Evolutionary conservation across 2,888 invertebrate species (phyloP), one percentile per base, ranked within the genome.

Genomic region (Pheosia tremula): DNA sequence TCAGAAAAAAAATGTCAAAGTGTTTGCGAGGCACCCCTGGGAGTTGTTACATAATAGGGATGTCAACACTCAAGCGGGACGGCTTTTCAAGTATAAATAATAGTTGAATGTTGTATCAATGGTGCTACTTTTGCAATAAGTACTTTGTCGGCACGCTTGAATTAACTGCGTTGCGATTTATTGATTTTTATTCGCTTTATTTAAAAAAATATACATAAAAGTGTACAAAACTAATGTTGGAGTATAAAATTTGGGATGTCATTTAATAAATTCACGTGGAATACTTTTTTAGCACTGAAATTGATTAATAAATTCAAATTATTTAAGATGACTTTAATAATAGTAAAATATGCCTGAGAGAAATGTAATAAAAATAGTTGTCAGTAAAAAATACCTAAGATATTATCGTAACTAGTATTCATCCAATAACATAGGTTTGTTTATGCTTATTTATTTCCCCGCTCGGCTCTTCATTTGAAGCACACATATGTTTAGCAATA

Each of bases 41-140:
- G 90, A 89, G 87, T 81, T 87, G 90, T 88, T 87, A 85, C 86
- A 91, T 91, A 91, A 91, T 91, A 87, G 90, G 81, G 85, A 81
- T 91, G 93, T 93, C 93, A 92, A 92, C 93, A 93, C 93, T 91
- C 84, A 75, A 82, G 85, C 75, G 68, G 77, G 83, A 84, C 84
- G 79, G 85, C 82, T 87, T 87, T 85, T 87, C 81, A 83, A 88
- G 89, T 91, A 86, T 91, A 92, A 93, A 93, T 92, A 91, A 92
- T 91, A 84, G 86, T 79, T 67, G 72, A 77, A 69, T 75, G 78
- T 79, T 73, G 68, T 68, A 81, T 85, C 82, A 85, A 85, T 87
- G 75, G 83, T 78, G 74, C 78, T 72, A 84, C 80, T 79, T 74
- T 77, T 77, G 78, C 76, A 72, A 66, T 78, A 87, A 5, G 5